Evolutionary conservation across 1,140 invertebrate species (phyloP), one percentile per base, ranked within the genome.

Genomic region (Nasonia vitripennis): DNA sequence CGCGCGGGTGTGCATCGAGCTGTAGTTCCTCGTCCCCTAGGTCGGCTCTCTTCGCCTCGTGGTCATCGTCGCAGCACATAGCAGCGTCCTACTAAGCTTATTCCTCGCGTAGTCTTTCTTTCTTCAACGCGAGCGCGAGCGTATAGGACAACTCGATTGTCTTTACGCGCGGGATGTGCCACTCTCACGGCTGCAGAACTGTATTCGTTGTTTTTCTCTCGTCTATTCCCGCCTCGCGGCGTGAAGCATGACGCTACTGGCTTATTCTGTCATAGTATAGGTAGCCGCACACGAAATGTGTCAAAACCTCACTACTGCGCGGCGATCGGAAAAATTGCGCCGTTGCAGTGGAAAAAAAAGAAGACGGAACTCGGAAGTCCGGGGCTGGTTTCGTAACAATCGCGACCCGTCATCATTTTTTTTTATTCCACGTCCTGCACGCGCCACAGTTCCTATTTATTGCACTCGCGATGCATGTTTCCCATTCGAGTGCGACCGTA

Each of bases 21-120:
- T 93, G 92, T 92, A 92, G 90, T 92, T 93, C 92, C 92, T 93
- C 91, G 92, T 93, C 91, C 92, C 91, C 92, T 91, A 89, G 91
- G 90, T 92, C 91, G 91, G 92, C 90, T 88, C 90, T 92, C 89
- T 90, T 89, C 90, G 84, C 37, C 79, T 80, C 90, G 91, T 91
- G 91, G 91, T 92, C 91, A 92, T 11, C 20, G 34, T 37, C 34
- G 34, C 34, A 70, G 55, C 6, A 10, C 10, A 45, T 45, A 14
- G 75, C 81, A 45, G 89, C 91, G 92, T 92, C 91, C 91, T 89
- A 92, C 91, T 92, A 93, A 93, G 88, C 89, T 90, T 90, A 87
- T 91, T 89, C 89, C 89, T 91, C 14, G 67, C 6, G 45, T n/a
- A 41, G n/a, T 51, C 62, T 71, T 17, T 45, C 27, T 41, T 41